Base-by-base conservation (phyloP, 2,113 vertebrate genomes). In the Actinemys pallida region DNA sequence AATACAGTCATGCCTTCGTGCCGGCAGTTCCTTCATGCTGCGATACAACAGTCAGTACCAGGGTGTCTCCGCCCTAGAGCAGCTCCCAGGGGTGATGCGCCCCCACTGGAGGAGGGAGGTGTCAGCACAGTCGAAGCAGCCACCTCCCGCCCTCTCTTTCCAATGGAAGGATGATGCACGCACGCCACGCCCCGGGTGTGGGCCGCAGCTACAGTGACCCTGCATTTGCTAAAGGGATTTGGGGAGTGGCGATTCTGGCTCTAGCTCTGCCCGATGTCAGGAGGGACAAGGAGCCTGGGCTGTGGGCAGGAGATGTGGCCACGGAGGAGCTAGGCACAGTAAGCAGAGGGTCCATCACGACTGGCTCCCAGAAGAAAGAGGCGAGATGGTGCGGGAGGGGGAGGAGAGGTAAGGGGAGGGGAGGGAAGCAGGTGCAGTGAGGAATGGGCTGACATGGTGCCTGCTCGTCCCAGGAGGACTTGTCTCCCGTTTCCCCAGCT, bases 341-440 rank as follows among this genome's bases (percentile, higher is more conserved):
- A 35, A 52, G 27, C 27, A 31, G 50, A 78, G 47, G 29, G n/a
- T 39, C 45, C 86, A 65, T 88, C 95, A 88, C 91, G 85, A 95
- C 93, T 90, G 96, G 90, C 97, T 94, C 14, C 62, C 31, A n/a
- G 78, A 47, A 54, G 42, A 53, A 57, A 45, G 27, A 79, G 31
- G n/a, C 14, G 25, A 75, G 52, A 42, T 13, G 62, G 49, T 59
- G 84, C 47, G 31, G 45, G 29, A 62, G 84, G 42, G n/a, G 45
- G 25, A 62, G 81, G 31, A 78, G 49, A 29, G 12, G 22, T 27
- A 20, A 27, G 17, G 29, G 20, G 13, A 31, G 7, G 17, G 45
- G 50, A n/a, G 62, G 1, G 35, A 54, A 72, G n/a, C 62, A 83
- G 25, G 1, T 86, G 47, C 83, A 11, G 82, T 25, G 25, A 14